These are phyloP conservation scores for Toxotes chatareus DNA, from an alignment of 2,113 vertebrate genomes.

Conservation along the genomic window DNA sequence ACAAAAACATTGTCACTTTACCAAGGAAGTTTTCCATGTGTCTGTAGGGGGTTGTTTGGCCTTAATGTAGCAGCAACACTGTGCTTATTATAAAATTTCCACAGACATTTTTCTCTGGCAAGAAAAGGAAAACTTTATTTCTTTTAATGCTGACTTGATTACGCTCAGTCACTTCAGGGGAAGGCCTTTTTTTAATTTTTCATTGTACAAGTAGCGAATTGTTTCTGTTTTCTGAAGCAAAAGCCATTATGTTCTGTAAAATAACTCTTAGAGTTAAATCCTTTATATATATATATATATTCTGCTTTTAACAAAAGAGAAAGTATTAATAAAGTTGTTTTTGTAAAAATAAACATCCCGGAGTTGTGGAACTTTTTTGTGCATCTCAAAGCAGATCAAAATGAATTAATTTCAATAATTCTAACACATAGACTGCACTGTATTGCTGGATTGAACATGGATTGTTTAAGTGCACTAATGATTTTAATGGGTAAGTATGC, in stretches of 20 bases:
- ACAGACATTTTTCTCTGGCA: constrained; percentile 87
- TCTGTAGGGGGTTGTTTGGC: constrained; percentile 89
- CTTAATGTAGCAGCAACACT: constrained; percentile 96
- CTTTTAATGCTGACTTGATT: constrained; percentile 89
- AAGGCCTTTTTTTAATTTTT: constrained; percentile 91
- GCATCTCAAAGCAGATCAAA: neutral
- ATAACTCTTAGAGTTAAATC: constrained; percentile 81
- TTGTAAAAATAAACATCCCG: constrained; percentile 33
- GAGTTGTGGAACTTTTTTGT: neutral
- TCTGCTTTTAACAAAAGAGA: constrained; percentile 84
- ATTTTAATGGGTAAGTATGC: neutral
- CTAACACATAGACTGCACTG: neutral
- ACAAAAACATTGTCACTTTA: constrained; percentile 95
- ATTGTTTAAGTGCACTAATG: neutral
- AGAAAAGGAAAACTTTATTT: constrained; percentile 82
- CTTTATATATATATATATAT: constrained; percentile 80
- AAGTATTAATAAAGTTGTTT: constrained; percentile 85
- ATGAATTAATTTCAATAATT: neutral
- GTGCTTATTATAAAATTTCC: constrained; percentile 91
- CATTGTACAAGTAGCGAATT: constrained; percentile 90
- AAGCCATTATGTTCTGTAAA: constrained; percentile 90
- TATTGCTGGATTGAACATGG: neutral
- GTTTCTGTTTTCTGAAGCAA: constrained; percentile 97
- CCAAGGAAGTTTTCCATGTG: constrained; percentile 86
- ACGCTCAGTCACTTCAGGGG: constrained; percentile 89